Conservation (phyloP, 2,113 vertebrate genomes). For the Gymnorhina tibicen region DNA sequence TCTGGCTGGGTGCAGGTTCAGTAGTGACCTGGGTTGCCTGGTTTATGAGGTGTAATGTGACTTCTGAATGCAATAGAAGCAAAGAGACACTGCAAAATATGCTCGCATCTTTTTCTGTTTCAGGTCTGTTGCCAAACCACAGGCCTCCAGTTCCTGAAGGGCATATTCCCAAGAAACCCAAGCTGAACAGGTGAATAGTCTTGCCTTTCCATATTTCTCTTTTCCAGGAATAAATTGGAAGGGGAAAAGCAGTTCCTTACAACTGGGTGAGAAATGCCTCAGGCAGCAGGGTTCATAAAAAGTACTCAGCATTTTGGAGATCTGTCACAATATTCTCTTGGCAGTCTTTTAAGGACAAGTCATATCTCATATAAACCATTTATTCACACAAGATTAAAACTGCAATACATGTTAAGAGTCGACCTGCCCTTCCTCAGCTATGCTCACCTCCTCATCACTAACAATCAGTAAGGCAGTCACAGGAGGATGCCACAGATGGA, state of each 20-base stretch:
- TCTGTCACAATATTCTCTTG: background rate
- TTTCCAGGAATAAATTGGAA: background rate
- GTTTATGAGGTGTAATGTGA: background rate
- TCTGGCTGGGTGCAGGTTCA: background rate
- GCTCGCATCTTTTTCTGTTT: background rate
- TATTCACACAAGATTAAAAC: background rate
- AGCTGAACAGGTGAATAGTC: slow-evolving; percentile 84
- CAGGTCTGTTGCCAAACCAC: slow-evolving; percentile 96
- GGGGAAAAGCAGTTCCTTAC: background rate
- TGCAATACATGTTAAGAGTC: background rate
- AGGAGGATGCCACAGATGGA: background rate
- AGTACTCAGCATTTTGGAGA: background rate
- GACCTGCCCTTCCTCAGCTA: background rate
- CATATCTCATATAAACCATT: background rate
- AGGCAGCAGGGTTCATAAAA: background rate
- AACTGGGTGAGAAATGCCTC: background rate
- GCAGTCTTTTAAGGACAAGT: background rate
- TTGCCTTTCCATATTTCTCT: background rate
- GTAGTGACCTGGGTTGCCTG: background rate
- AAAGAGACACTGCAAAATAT: background rate
- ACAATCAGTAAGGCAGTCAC: background rate
- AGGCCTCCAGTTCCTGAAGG: slow-evolving; percentile 85
- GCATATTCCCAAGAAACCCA: slow-evolving; percentile 73
- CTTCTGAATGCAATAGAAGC: background rate
- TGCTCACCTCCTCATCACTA: background rate